Conservation (phyloP, 2,888 invertebrate species). For the Octonoba sinensis region DNA sequence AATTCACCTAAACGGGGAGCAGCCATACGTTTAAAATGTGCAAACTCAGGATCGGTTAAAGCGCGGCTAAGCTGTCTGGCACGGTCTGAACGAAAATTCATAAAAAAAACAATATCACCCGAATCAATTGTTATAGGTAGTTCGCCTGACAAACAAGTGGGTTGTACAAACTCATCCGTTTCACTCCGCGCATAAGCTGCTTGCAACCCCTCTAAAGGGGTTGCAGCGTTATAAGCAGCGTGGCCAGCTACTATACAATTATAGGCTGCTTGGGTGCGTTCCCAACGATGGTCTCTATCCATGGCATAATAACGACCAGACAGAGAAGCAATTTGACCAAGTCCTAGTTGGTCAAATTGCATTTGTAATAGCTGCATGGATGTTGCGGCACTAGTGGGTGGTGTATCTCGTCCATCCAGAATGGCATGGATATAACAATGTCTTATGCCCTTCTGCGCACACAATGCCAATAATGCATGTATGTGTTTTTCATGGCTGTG, state of each 20-base stretch:
- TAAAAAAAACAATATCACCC: constrained; percentile 72
- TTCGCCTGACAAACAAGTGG: constrained; percentile 71
- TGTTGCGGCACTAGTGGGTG: constrained; percentile 70
- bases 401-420: constrained; percentile 72
- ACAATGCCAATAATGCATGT: constrained; percentile 70
- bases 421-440: constrained; percentile 72
- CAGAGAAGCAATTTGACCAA: constrained; percentile 69
- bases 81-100: constrained; percentile 72
- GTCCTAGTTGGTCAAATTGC: constrained; percentile 59
- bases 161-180: constrained; percentile 73
- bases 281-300: constrained; percentile 71
- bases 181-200: constrained; percentile 67
- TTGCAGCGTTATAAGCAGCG: constrained; percentile 69
- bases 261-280: constrained; percentile 70
- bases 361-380: constrained; percentile 66
- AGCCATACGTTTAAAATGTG: constrained; percentile 67
- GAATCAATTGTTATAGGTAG: constrained; percentile 70
- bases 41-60: constrained; percentile 68
- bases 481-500: constrained; percentile 73
- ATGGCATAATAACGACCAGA: constrained; percentile 72
- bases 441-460: constrained; percentile 71
- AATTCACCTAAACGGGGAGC: constrained; percentile 67
- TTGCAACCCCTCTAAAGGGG: constrained; percentile 68
- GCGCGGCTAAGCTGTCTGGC: constrained; percentile 72
- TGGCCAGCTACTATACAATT: constrained; percentile 71